A percentile compares a stretch with the other conserved stretches of the same genome.
These are phyloP conservation scores for Daubentonia madagascariensis DNA, from an alignment of 2,113 vertebrate species.

Conservation along the genomic window DNA sequence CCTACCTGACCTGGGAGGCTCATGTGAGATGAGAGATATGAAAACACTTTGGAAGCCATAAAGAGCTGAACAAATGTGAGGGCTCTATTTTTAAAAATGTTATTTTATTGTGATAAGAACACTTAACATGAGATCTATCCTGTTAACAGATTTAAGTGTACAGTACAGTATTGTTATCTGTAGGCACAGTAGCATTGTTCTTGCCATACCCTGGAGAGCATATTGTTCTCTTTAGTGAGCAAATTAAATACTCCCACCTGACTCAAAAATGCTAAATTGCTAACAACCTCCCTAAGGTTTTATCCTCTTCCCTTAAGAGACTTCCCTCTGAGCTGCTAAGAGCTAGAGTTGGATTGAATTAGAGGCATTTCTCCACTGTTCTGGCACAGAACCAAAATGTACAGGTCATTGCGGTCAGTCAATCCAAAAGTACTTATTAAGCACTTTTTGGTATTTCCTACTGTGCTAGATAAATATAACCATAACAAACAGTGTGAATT, in stretches of 20 bases:
- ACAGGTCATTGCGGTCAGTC: background rate
- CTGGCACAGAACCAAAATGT: background rate
- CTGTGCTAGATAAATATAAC: background rate
- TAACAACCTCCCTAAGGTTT: slow-evolving; percentile 55
- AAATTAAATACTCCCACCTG: slow-evolving; percentile 46
- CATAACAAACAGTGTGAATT: background rate
- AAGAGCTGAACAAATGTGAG: background rate
- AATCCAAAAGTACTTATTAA: background rate
- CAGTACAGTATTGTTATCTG: background rate
- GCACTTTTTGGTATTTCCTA: background rate
- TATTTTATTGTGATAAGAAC: background rate
- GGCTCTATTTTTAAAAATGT: background rate
- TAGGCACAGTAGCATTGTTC: background rate
- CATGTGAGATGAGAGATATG: background rate
- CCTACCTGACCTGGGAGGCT: background rate
- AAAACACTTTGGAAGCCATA: slow-evolving; percentile 10
- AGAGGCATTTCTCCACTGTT: background rate
- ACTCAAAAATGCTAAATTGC: slow-evolving; percentile 35
- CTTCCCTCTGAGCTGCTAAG: background rate
- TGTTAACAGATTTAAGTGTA: background rate
- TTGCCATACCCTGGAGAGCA: slow-evolving; percentile 19
- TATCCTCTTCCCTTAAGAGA: background rate
- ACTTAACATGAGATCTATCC: background rate
- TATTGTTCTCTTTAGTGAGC: slow-evolving; percentile 49
- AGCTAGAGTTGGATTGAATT: slow-evolving; percentile 11